Evolutionary conservation across 2,888 invertebrate genomes (phyloP), one percentile per base, ranked within the genome.

Genomic region (Calliscelio sp.): DNA sequence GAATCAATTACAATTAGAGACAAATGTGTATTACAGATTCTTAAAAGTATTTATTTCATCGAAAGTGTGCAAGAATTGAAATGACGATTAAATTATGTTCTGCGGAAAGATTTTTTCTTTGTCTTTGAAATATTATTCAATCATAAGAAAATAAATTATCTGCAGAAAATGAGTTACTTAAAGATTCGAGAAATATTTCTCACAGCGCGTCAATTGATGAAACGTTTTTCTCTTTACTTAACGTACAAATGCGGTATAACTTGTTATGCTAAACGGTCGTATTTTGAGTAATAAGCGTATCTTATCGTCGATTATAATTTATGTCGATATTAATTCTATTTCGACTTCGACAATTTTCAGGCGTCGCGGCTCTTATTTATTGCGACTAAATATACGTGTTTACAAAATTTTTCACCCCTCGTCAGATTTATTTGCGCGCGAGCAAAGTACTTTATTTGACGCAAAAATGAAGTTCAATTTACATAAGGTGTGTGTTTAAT

Each of bases 231-330:
- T 51, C 59, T 57, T 74, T 68, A 55, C 63, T 79, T 70, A 53
- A 38, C 25, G 25, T 41, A 20, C 35, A 59, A 79, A 78, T 74
- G 79, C 63, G 41, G 74, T 49, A 49, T 71, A 82, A 85, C 82
- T 75, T 53, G 85, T 85, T 85, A 82, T 82, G 82, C 85, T 80
- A 77, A 81, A 65, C 77, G 75, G 38, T 25, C 65, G 24, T 75
- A 79, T 75, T 82, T 71, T 71, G 81, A 81, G 85, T 85, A 85
- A 85, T 82, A 80, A 82, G 79, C 73, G 82, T 82, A 77, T 79
- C 81, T 79, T 85, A 85, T 85, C 81, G 79, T 66, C 71, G 81
- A 79, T 81, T 81, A 75, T 79, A 85, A 85, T 85, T 85, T 85
- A 82, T 82, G 79, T 77, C 81, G 81, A 82, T 82, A 85, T 79